Percentiles rank a stretch among this genome's conserved stretches.
These are phyloP conservation scores for Vollenhovia emeryi DNA, from an alignment of 1,140 invertebrate species.

Conservation along the genomic window DNA sequence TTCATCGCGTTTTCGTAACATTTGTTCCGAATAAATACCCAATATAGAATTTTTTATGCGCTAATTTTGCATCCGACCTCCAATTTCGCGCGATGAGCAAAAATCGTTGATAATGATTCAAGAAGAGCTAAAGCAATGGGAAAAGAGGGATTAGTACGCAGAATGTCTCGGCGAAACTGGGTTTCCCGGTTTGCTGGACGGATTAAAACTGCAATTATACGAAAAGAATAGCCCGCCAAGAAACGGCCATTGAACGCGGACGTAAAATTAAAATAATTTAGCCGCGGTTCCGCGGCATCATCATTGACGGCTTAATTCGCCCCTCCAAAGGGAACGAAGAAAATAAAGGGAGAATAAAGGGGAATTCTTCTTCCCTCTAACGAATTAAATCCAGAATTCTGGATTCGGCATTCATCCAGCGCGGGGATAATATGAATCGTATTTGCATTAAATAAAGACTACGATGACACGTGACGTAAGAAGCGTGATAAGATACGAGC, in stretches of 20 bases:
- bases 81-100: not conserved
- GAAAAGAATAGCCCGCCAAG: conserved; percentile 74
- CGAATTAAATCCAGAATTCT: conserved; percentile 24
- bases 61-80: not conserved
- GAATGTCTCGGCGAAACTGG: conserved; percentile 59
- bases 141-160: conserved; percentile 53
- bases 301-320: conserved; percentile 13
- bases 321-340: not conserved
- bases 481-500: not conserved
- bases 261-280: conserved; percentile 79
- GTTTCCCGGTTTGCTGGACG: conserved; percentile 71
- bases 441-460: conserved; percentile 30
- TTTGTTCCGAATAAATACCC: not conserved
- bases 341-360: not conserved
- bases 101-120: conserved; percentile 24
- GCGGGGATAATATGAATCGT: not conserved
- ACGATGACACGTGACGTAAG: not conserved
- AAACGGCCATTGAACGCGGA: conserved; percentile 67
- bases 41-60: not conserved
- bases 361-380: not conserved
- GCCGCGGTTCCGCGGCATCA: conserved; percentile 24
- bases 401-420: not conserved
- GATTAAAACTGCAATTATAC: conserved; percentile 81
- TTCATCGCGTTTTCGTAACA: not conserved
- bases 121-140: not conserved